These are phyloP conservation scores for Pandemis heparana DNA, from an alignment of 2,888 invertebrate genomes.

Conservation along the genomic window DNA sequence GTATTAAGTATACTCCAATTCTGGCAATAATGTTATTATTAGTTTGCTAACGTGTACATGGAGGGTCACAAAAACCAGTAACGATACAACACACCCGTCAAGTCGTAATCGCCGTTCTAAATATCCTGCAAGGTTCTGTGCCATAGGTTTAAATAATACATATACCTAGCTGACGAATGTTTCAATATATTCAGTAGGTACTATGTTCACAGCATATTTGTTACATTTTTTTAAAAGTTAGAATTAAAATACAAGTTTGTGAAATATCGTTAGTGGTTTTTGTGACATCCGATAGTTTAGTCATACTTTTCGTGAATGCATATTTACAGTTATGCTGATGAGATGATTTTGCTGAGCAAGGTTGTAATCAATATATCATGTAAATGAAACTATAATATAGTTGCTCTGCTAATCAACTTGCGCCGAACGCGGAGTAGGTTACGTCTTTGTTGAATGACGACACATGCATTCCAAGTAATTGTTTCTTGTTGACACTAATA, in stretches of 20 bases:
- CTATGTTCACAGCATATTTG: too few relatives aligned
- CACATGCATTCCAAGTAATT: neutral
- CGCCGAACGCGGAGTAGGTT: neutral
- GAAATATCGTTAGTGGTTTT: neutral
- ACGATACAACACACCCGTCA: too few relatives aligned
- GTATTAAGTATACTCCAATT: constrained; percentile 9
- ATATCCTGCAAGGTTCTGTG: too few relatives aligned
- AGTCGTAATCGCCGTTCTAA: too few relatives aligned
- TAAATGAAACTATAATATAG: neutral
- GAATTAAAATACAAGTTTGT: too few relatives aligned
- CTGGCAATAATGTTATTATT: constrained; percentile 13
- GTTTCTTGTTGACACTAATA: constrained; percentile 5
- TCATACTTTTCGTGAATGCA: neutral
- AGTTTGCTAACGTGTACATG: neutral
- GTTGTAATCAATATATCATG: neutral
- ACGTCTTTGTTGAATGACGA: neutral
- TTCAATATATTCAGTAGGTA: too few relatives aligned
- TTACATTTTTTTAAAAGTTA: too few relatives aligned
- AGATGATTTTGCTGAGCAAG: neutral
- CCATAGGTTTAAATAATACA: too few relatives aligned
- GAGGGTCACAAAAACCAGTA: too few relatives aligned
- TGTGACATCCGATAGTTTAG: neutral
- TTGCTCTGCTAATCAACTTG: neutral
- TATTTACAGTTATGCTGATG: neutral
- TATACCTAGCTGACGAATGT: too few relatives aligned